Evolutionary conservation across 2,888 invertebrate species (phyloP).

Genomic region (Dynastes tityus): DNA sequence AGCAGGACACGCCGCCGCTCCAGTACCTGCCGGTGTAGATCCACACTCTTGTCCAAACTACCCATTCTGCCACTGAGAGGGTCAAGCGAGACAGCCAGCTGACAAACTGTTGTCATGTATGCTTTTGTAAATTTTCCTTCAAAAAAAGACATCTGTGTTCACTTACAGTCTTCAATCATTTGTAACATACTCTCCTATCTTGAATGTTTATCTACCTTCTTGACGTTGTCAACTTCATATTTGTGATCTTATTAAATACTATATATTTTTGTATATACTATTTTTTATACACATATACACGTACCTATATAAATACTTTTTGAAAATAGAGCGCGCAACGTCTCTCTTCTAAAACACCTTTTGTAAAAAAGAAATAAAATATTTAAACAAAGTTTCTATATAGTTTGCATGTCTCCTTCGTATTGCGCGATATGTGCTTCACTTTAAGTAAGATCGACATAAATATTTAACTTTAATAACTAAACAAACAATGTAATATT

Average conservation of each 20-base stretch:
- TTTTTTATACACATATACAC: conserved; percentile 11
- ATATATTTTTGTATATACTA: conserved; percentile 39
- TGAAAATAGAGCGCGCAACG: conserved; percentile 9
- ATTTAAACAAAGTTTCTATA: neutral
- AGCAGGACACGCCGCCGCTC: conserved; percentile 57
- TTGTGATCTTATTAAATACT: conserved; percentile 36
- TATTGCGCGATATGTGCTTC: neutral
- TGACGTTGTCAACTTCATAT: conserved; percentile 31
- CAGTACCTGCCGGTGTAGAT: conserved; percentile 69
- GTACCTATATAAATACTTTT: conserved; percentile 4
- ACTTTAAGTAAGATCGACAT: no score
- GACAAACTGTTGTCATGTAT: conserved; percentile 60
- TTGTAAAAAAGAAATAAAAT: conserved; percentile 20
- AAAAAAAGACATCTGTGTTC: conserved; percentile 45
- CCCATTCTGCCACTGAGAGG: conserved; percentile 68
- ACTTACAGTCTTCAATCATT: conserved; percentile 24
- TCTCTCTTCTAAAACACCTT: conserved; percentile 3
- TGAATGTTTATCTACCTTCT: conserved; percentile 15
- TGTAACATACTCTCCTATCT: no score
- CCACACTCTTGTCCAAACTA: conserved; percentile 69
- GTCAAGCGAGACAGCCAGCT: conserved; percentile 60
- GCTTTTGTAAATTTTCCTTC: conserved; percentile 42
- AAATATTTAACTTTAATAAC: no score
- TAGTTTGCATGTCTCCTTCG: neutral
- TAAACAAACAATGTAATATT: no score